Evolutionary conservation across 2,888 invertebrate species (phyloP), one percentile per base, ranked within the genome.

Genomic region (Aquatica leii): DNA sequence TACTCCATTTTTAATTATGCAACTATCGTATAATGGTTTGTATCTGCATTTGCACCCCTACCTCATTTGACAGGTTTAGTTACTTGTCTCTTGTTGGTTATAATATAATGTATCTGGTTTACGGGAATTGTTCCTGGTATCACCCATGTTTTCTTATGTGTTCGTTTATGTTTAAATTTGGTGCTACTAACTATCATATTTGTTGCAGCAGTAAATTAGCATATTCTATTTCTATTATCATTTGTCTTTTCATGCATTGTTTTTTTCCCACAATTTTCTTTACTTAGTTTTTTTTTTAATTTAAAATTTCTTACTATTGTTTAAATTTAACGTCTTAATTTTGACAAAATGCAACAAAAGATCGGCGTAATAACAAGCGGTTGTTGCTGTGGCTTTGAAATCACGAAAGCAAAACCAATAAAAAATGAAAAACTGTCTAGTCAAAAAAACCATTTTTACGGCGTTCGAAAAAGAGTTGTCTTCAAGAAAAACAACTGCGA

Each of bases 151-250:
- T 43, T 15, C 14, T 43, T 43, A 43, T 43, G 43, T 43, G 14
- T 17, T 17, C 6, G 24, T 17, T 48, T 48, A n/a, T 48, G 20
- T 20, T 48, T 48, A 48, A n/a, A 48, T 48, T 48, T 3, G 11
- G 48, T 48, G 11, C 48, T 48, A 18, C 48, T 48, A 18, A 48
- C 20, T 48, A 20, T 48, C 48, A 48, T 20, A 12, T 48, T 48
- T 20, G 48, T 48, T 48, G 20, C 12, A 18, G 20, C n/a, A 3
- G 48, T 20, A 48, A 48, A 20, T 8, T 48, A 18, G 9, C 17
- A 48, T 48, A 48, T 17, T 18, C 48, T 17, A 20, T 48, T 48
- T 48, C 48, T 20, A 20, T 48, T 48, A 11, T 17, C 4, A 20
- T 20, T 48, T 48, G 48, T 11, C 8, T 48, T 20, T 48, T 48